phyloP scores from a whole-genome alignment of 2,888 invertebrate genomes.

The Coenonympha arcania region DNA sequence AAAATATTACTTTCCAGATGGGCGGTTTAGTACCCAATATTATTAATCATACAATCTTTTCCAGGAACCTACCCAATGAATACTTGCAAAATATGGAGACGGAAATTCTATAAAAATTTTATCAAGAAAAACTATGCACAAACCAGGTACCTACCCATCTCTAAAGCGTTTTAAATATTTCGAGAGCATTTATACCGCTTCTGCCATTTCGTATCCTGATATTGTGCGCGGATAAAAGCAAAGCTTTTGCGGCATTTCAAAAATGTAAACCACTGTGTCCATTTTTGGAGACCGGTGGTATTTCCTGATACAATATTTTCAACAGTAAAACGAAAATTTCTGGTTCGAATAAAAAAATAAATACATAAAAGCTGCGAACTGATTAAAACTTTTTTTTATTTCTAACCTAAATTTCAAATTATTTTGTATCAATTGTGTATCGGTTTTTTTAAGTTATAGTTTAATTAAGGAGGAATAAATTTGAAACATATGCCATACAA shows the following conservation, averaged over 20 bases:
- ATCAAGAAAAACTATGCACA: background rate
- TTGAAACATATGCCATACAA: no score
- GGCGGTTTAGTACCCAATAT: no score
- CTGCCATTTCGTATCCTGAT: background rate
- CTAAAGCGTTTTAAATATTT: background rate
- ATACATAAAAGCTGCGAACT: no score
- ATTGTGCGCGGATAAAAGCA: conserved; percentile 2
- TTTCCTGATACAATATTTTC: background rate
- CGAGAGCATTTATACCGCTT: background rate
- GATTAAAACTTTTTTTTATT: no score
- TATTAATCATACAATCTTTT: no score
- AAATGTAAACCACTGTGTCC: background rate
- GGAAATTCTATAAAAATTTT: background rate
- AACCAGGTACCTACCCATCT: background rate
- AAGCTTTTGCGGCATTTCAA: conserved; percentile 1
- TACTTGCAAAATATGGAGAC: background rate
- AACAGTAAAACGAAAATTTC: background rate
- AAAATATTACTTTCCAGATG: no score
- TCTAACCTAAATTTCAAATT: no score
- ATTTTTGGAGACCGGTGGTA: background rate
- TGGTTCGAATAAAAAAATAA: background rate
- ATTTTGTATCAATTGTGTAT: no score
- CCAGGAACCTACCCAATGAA: no score
- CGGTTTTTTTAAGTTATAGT: no score
- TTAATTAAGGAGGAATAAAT: no score